These are phyloP conservation scores for Drosophila ohnishii DNA, from an alignment of 1,140 invertebrate species.

Conservation along the genomic window DNA sequence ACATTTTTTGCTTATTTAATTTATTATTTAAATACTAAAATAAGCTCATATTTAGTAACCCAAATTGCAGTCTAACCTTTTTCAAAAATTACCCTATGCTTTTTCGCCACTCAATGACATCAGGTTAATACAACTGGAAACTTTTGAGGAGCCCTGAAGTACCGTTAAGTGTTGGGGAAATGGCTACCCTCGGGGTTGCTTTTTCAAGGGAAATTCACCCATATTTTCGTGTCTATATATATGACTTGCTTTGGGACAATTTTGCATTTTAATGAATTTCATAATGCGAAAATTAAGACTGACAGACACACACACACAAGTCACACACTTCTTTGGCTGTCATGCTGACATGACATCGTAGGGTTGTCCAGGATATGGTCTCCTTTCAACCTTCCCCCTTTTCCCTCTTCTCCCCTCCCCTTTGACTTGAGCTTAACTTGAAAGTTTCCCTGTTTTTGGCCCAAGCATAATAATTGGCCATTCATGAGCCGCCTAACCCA, in stretches of 20 bases:
- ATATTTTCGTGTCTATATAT: constrained; percentile 3
- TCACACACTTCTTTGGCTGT: constrained; percentile 24
- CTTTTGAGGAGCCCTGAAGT: constrained; percentile 40
- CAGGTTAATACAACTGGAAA: not conserved
- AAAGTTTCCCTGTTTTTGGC: not conserved
- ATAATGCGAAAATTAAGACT: constrained; percentile 75
- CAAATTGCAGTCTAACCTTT: not conserved
- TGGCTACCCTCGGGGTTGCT: constrained; percentile 4
- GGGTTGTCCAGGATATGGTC: constrained; percentile 8
- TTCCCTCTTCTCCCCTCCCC: too few relatives aligned
- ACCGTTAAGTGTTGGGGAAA: constrained; percentile 55
- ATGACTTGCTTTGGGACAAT: constrained; percentile 58
- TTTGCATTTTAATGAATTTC: constrained; percentile 78
- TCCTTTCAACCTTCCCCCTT: not conserved
- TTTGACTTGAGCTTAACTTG: not conserved
- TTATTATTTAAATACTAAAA: too few relatives aligned
- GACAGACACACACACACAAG: constrained; percentile 40
- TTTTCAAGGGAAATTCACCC: constrained; percentile 10
- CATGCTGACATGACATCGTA: constrained; percentile 32
- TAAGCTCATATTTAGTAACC: not conserved
- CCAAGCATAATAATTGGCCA: constrained; percentile 55
- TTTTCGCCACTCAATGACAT: not conserved
- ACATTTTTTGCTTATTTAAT: too few relatives aligned
- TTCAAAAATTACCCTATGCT: not conserved
- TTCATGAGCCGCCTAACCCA: constrained; percentile 50